Evolutionary conservation across 2,797 vertebrate genomes (phyloP).

Genomic region (Phoeniculus purpureus): DNA sequence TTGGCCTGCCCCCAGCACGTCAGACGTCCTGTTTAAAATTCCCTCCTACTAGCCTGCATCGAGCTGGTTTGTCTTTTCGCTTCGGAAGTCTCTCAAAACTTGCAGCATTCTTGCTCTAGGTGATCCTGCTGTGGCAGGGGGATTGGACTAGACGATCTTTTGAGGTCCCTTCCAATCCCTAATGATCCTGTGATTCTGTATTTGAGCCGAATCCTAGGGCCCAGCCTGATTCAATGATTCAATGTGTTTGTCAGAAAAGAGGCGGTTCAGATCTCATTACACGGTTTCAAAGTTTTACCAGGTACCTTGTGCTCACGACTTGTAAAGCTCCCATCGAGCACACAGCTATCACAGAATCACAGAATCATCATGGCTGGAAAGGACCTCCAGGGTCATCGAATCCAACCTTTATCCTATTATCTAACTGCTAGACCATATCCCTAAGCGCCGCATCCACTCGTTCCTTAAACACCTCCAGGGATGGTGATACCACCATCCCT

Average conservation of each 20-base stretch:
- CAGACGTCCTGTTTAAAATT: not conserved
- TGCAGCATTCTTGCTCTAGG: not conserved
- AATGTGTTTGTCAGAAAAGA: slow-evolving; percentile 19
- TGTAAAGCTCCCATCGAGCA: not conserved
- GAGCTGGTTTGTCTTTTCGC: slow-evolving; percentile 21
- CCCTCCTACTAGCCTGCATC: not conserved
- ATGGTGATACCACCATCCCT: too few relatives aligned
- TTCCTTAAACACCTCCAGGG: too few relatives aligned
- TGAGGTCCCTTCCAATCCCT: too few relatives aligned
- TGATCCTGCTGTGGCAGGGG: too few relatives aligned
- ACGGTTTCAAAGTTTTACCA: not conserved
- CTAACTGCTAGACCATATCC: too few relatives aligned
- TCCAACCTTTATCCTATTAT: too few relatives aligned
- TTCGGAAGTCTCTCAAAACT: slow-evolving; percentile 41
- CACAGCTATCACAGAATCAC: too few relatives aligned
- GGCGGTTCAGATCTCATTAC: not conserved
- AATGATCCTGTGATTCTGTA: not conserved
- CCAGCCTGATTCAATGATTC: slow-evolving; percentile 10
- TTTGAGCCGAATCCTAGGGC: not conserved
- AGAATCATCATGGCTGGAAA: too few relatives aligned
- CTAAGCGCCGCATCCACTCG: too few relatives aligned
- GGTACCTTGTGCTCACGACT: not conserved
- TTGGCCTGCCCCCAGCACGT: not conserved
- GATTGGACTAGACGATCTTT: too few relatives aligned
- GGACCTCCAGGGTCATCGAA: too few relatives aligned